Evolutionary conservation across 2,113 vertebrate species (phyloP).

Genomic region (Corythornis madagascariensis): DNA sequence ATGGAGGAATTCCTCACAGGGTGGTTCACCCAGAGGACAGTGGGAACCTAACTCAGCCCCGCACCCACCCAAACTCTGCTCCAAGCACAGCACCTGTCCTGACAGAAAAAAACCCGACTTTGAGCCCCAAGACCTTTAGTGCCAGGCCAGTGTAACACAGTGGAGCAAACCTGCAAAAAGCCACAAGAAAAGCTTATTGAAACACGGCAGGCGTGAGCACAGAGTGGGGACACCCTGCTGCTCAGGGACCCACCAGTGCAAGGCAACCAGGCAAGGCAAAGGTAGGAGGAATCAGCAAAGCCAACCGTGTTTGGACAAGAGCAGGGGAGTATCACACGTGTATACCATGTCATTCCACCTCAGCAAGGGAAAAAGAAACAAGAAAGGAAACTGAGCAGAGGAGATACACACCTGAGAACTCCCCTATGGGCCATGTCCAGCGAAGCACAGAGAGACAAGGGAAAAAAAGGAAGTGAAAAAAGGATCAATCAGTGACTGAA

Average conservation of each 20-base stretch:
- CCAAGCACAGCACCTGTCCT: background rate
- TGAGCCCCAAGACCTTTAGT: background rate
- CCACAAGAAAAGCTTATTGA: background rate
- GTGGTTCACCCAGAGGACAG: rapidly evolving
- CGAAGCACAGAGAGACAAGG: slow-evolving; percentile 82
- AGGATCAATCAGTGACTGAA: slow-evolving; percentile 85
- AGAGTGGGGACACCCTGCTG: background rate
- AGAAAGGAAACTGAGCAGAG: slow-evolving; percentile 72
- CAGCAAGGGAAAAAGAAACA: slow-evolving; percentile 32
- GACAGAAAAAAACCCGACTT: background rate
- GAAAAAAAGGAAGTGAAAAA: slow-evolving; percentile 75
- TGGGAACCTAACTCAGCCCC: background rate
- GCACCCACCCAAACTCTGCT: background rate
- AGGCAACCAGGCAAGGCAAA: slow-evolving; percentile 15
- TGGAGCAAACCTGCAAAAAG: slow-evolving; percentile 3
- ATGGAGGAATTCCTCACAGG: background rate
- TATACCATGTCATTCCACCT: slow-evolving; percentile 35
- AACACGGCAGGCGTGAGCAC: slow-evolving; percentile 11
- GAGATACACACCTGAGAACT: slow-evolving; percentile 99
- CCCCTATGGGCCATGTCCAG: slow-evolving; percentile 90
- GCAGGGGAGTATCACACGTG: slow-evolving; percentile 70
- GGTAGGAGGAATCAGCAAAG: slow-evolving; percentile 51
- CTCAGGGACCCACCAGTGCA: background rate
- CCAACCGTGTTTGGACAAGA: slow-evolving; percentile 47
- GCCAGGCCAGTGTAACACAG: background rate